phyloP scores from a whole-genome alignment of 2,797 vertebrate genomes.

The Halcyon leucocephala region DNA sequence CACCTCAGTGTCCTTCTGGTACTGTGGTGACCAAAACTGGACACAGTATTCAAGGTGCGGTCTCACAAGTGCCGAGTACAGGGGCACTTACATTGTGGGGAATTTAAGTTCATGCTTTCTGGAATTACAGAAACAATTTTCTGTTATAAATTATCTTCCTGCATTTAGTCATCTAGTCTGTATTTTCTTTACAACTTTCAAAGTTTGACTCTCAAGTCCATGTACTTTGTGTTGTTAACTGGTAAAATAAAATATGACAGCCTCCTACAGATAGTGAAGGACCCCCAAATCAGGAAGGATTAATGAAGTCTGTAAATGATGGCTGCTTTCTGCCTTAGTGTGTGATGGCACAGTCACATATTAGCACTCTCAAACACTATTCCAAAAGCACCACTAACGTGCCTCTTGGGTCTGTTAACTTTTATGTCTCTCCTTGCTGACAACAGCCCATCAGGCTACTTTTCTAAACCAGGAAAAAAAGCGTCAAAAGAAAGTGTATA shows the following conservation, averaged over 20 bases:
- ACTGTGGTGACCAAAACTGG: too few species aligned
- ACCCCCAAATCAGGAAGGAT: background rate
- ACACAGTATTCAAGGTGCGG: too few species aligned
- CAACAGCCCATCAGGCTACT: background rate
- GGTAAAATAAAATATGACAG: background rate
- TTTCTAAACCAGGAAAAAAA: background rate
- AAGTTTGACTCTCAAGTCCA: background rate
- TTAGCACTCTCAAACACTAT: background rate
- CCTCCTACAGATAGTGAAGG: background rate
- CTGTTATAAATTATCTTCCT: background rate
- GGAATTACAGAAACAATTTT: background rate
- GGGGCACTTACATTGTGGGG: background rate
- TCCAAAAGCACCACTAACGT: background rate
- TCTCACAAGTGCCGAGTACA: too few species aligned
- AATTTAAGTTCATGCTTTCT: background rate
- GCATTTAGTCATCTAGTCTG: background rate
- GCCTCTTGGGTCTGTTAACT: background rate
- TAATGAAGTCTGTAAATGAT: conserved; percentile 5
- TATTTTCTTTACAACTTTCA: background rate
- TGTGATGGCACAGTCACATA: background rate
- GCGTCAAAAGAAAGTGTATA: background rate
- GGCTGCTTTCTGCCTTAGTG: background rate
- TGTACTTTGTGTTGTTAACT: background rate
- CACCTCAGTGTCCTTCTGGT: too few species aligned
- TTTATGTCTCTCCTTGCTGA: background rate